These are phyloP conservation scores for Clupea harengus DNA, from an alignment of 2,113 vertebrate genomes.

Conservation along the genomic window DNA sequence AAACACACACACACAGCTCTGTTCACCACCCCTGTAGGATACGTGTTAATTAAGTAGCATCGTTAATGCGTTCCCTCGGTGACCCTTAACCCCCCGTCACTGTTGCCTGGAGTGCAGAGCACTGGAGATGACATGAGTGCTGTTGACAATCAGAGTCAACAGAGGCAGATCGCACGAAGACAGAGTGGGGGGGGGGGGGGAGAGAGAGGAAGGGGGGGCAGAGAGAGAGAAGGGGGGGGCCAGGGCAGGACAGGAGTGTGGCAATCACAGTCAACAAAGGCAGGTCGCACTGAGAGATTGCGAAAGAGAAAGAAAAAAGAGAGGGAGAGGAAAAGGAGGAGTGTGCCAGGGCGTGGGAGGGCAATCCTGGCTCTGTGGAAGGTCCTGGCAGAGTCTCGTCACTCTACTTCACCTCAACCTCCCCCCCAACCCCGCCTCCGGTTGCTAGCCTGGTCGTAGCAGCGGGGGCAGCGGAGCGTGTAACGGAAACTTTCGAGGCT, in stretches of 20 bases:
- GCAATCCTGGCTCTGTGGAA: background rate
- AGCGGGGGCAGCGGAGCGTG: background rate
- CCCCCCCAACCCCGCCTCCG: background rate
- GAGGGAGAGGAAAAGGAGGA: background rate
- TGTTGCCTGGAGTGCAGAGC: background rate
- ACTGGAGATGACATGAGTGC: background rate
- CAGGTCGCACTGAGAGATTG: background rate
- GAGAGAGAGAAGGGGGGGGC: background rate
- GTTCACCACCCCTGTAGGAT: background rate
- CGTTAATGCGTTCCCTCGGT: background rate
- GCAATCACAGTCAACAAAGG: background rate
- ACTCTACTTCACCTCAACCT: background rate
- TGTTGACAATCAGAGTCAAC: background rate
- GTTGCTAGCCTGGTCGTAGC: background rate
- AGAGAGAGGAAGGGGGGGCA: background rate
- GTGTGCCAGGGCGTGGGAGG: constrained; percentile 7
- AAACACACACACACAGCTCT: constrained; percentile 3
- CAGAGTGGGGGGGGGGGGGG: background rate
- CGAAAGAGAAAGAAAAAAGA: background rate
- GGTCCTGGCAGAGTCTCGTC: background rate
- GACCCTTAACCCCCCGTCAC: background rate
- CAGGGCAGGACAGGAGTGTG: background rate
- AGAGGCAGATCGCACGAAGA: background rate
- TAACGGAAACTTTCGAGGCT: background rate
- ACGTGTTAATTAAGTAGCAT: background rate